Percentiles rank a stretch among this genome's conserved stretches.
Conservation (phyloP, 2,888 invertebrate genomes). For the Gryllus longicercus region DNA sequence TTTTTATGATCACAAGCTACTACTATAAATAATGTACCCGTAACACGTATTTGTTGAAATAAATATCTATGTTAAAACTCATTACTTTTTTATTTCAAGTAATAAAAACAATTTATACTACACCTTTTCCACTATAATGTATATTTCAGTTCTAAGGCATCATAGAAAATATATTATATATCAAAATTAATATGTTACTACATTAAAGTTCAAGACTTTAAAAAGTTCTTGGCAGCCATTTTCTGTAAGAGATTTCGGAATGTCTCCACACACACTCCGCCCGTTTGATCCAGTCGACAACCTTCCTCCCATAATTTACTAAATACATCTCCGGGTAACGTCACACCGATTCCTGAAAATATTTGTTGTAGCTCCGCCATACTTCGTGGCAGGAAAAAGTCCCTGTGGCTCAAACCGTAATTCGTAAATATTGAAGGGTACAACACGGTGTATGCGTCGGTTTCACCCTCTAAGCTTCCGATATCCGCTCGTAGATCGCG, state of each 20-base stretch:
- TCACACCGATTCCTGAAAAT: neutral
- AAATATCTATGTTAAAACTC: too few relatives aligned
- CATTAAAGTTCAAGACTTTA: too few relatives aligned
- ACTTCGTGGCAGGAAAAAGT: neutral
- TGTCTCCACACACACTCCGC: neutral
- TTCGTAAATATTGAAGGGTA: neutral
- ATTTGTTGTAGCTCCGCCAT: neutral
- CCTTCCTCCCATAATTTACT: neutral
- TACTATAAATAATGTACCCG: too few relatives aligned
- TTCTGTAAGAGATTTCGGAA: neutral
- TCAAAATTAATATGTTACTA: too few relatives aligned
- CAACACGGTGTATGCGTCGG: neutral
- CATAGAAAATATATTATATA: too few relatives aligned
- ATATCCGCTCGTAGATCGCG: neutral
- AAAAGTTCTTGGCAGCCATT: neutral
- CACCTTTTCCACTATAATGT: too few relatives aligned
- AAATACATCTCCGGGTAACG: neutral
- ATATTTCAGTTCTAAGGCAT: too few relatives aligned
- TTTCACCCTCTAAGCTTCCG: neutral
- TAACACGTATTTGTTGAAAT: too few relatives aligned
- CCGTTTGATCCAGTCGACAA: neutral
- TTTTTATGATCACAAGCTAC: too few relatives aligned
- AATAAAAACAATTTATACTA: too few relatives aligned
- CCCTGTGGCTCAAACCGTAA: neutral
- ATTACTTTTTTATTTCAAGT: too few relatives aligned